Evolutionary conservation across 2,113 vertebrate species (phyloP), one percentile per base, ranked within the genome.

Genomic region (Nesoenas mayeri): DNA sequence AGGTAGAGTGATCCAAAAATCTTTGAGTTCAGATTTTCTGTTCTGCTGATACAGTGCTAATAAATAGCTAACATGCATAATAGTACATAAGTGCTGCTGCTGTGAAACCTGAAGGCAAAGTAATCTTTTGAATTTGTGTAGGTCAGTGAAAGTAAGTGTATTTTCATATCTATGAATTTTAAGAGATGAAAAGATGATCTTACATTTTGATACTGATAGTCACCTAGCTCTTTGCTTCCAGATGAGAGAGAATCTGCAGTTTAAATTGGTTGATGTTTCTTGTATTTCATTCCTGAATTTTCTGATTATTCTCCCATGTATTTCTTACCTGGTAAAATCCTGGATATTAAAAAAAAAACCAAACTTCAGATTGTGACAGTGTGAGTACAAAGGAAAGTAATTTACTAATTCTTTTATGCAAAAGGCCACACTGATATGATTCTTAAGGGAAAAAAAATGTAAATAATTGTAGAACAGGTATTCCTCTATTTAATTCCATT

Each of bases 1-100:
- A 99, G 98, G 99, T 99, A 96, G 98, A 98, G 87, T 56, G 32
- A 74, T 74, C 32, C 44, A 34, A 26, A 22, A 88, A 67, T 78
- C 19, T 77, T 47, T 64, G 42, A 86, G 34, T 65, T 93, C 20
- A 61, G 6, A 12, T 85, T 62, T 84, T 85, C 34, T 8, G 0
- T 74, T 89, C 56, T 78, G n/a, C 22, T 65, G 32, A 40, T 79
- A 11, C 4, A 51, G 2, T 50, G 15, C 47, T 66, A 83, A 29
- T 58, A 70, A 92, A 47, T 19, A 74, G 25, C 67, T 83, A 47
- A 21, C 5, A 21, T 56, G 22, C 5, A 15, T 5, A 29, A 6
- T 80, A 61, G 26, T 66, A 31, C 2, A 0, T 66, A 62, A 66
- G 15, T 42, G 34, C 38, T 78, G 57, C 34, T 89, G 19, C 74